Evolutionary conservation across 1,140 invertebrate species (phyloP).

Genomic region (Polypedilum pembai): DNA sequence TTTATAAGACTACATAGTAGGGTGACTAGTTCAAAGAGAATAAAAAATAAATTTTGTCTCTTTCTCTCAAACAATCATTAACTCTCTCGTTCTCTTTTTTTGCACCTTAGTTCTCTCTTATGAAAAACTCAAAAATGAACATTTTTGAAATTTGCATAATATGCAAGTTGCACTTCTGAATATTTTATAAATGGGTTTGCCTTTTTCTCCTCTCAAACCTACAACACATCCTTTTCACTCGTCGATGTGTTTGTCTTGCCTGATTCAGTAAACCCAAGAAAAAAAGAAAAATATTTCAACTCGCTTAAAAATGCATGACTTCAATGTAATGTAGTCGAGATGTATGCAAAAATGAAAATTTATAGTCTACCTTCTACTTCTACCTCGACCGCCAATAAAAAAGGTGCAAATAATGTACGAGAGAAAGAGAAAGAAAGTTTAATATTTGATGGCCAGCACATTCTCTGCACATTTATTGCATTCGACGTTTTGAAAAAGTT

Average conservation of each 20-base stretch:
- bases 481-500: not conserved
- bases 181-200: not conserved
- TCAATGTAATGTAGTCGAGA: not conserved
- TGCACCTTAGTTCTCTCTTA: not conserved
- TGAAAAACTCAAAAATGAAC: not conserved
- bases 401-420: constrained; percentile 1
- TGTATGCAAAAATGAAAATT: not conserved
- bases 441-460: constrained; percentile 22
- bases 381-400: not conserved
- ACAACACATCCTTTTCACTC: too few relatives aligned
- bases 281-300: not conserved
- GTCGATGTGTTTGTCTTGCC: too few relatives aligned
- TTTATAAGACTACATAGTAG: not conserved
- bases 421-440: not conserved
- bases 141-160: constrained; percentile 8
- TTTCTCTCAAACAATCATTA: not conserved
- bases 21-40: not conserved
- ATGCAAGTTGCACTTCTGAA: constrained; percentile 16
- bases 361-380: not conserved
- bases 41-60: not conserved
- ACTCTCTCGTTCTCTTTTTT: not conserved
- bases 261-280: too few relatives aligned
- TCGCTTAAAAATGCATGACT: not conserved
- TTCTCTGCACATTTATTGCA: not conserved
- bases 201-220: too few relatives aligned